Base-by-base conservation (phyloP, 2,113 vertebrate species). In the Pomatostomus ruficeps region DNA sequence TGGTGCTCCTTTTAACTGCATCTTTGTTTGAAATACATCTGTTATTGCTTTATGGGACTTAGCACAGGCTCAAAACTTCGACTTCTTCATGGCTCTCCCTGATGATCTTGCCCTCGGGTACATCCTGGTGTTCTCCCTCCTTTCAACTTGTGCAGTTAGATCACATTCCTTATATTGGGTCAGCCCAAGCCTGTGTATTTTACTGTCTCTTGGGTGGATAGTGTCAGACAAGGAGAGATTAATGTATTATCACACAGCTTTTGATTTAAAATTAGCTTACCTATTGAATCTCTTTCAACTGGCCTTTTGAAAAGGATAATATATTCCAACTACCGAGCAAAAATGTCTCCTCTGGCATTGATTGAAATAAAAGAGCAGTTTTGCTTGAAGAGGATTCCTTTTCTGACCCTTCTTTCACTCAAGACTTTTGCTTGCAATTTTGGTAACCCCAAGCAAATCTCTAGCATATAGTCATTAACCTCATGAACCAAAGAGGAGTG, bases 291-390 rank as follows among this genome's bases (percentile, higher is more conserved):
- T 63, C 72, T 94, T 94, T 91, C 82, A 83, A 43, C 59, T 57
- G 75, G 88, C 88, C 79, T 97, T 96, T 94, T 93, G 82, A 90
- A 96, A 96, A 94, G 75, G 88, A 94, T 94, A 96, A 96, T 88
- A 80, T 93, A 96, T 94, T 94, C 91, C 51, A 90, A 45, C 61
- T 51, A 93, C 40, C 0, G 7, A 85, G 75, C 51, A 86, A 88
- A 85, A 75, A 88, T 59, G 51, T 86, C 59, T 97, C 74, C n/a
- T 80, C 75, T 91, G 68, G 85, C 85, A 91, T 9, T 90, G 89
- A 95, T 4, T 86, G 75, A 93, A 94, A 96, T 83, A 80, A 96
- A 96, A 86, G 78, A 88, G 68, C 81, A 96, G 58, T 93, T 95
- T 55, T 91, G 67, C 91, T 89, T 85, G 43, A 79, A 93, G 75